Percentiles rank a stretch among this genome's conserved stretches.
These are phyloP conservation scores for Trimorus sp. DNA, from an alignment of 2,888 invertebrate species.

Conservation along the genomic window DNA sequence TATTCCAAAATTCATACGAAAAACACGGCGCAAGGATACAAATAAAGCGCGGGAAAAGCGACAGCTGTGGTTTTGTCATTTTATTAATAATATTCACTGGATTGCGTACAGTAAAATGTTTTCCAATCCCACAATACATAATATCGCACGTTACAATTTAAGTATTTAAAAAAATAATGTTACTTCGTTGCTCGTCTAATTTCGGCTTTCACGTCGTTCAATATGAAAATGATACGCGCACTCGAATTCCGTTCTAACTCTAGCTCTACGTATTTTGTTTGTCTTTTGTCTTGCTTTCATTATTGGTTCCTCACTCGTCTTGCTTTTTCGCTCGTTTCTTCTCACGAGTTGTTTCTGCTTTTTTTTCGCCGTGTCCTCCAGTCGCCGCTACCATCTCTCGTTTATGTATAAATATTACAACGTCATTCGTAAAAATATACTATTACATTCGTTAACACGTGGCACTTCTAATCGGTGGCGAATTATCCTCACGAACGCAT, in stretches of 20 bases:
- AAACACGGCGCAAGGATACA: neutral
- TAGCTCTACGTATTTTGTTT: conserved; percentile 46
- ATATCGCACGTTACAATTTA: conserved; percentile 64
- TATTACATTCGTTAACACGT: conserved; percentile 64
- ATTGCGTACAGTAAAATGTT: conserved; percentile 65
- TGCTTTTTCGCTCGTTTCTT: neutral
- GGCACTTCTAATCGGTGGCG: conserved; percentile 64
- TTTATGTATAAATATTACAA: conserved; percentile 67
- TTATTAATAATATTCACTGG: conserved; percentile 65
- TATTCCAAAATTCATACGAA: conserved; percentile 14
- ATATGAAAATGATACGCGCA: conserved; percentile 63
- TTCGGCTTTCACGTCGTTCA: conserved; percentile 64
- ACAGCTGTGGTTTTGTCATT: conserved; percentile 49
- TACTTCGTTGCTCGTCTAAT: conserved; percentile 72
- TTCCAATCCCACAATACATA: conserved; percentile 67
- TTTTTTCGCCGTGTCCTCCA: conserved; percentile 26
- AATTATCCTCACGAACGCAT: conserved; percentile 49
- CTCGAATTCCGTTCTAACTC: conserved; percentile 52
- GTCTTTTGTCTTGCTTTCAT: conserved; percentile 9
- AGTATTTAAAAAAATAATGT: conserved; percentile 70
- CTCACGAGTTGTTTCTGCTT: neutral
- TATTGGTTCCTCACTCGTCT: neutral
- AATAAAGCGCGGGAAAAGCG: conserved; percentile 23
- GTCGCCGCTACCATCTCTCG: conserved; percentile 46
- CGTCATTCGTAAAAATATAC: conserved; percentile 66